phyloP scores from a whole-genome alignment of 1,140 invertebrate genomes.

The Patella vulgata region DNA sequence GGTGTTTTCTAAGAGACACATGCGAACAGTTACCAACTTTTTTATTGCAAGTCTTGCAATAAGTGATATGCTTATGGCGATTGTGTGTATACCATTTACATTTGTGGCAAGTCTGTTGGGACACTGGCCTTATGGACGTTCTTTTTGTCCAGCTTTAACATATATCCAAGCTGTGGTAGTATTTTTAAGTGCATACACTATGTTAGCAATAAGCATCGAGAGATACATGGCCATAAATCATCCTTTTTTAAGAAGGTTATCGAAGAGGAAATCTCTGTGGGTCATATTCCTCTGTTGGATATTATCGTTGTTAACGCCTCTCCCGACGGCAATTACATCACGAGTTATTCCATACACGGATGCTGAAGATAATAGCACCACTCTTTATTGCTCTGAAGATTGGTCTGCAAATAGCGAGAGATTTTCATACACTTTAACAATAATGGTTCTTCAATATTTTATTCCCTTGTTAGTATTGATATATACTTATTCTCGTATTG shows the following conservation, averaged over 20 bases:
- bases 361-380: conserved; percentile 1
- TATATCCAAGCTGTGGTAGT: conserved; percentile 94
- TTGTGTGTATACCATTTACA: conserved; percentile 93
- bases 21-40: conserved; percentile 95
- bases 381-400: conserved; percentile 44
- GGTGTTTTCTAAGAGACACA: conserved; percentile 81
- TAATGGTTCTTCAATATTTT: conserved; percentile 87
- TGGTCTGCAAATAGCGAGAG: conserved; percentile 65
- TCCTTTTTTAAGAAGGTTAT: conserved; percentile 82
- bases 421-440: conserved; percentile 78
- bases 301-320: conserved; percentile 81
- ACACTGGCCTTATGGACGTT: conserved; percentile 90
- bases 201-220: conserved; percentile 96
- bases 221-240: conserved; percentile 94
- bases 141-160: conserved; percentile 87
- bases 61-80: conserved; percentile 92
- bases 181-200: conserved; percentile 92
- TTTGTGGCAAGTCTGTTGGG: conserved; percentile 86
- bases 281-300: conserved; percentile 81
- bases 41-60: conserved; percentile 96
- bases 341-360: too few species aligned
- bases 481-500: conserved; percentile 88
- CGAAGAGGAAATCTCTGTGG: conserved; percentile 76
- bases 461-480: conserved; percentile 84
- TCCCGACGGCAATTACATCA: conserved; percentile 80